Base-by-base conservation (phyloP, 2,888 invertebrate species). In the Drosophila vallismaia region DNA sequence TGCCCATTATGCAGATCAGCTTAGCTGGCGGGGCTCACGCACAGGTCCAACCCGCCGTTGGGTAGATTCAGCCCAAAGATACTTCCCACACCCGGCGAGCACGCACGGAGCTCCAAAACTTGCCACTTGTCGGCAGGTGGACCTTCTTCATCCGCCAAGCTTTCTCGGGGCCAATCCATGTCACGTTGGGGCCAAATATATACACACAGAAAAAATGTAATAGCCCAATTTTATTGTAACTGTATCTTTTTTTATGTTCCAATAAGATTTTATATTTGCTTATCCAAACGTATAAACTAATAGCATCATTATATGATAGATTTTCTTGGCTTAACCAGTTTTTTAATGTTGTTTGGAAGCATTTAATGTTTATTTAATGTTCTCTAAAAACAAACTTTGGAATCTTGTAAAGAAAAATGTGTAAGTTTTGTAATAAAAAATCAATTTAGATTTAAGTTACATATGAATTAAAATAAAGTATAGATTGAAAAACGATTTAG, bases 151-250 rank as follows among this genome's bases (percentile, higher is more conserved):
- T 44, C 45, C 54, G 50, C 51, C 44, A 12, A 42, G 52, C 57
- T 52, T 48, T 80, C 64, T 64, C 63, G 84, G 57, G 76, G 71
- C 82, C 82, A 83, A 78, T 75, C 78, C 86, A 84, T 76, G 84
- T 86, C 82, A 84, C 81, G 78, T 78, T 71, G 82, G 66, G 81
- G 82, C 46, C 14, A n/a, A 19, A 19, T 57, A 71, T 55, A 62
- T 57, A 71, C 63, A 62, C 49, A 62, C 40, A 7, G 60, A 29
- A 42, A 54, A 62, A 57, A 10, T 40, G 24, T 44, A 44, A 24
- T 19, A 24, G 36, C 36, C n/a, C n/a, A n/a, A 1, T 6, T 36
- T 36, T 36, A 4, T 2, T n/a, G 12, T 6, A n/a, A n/a, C n/a
- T n/a, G 5, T 36, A 2, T 36, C 6, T 1, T 36, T 12, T 36